Conservation (phyloP, 2,797 vertebrate species). For the Sphenodon punctatus region DNA sequence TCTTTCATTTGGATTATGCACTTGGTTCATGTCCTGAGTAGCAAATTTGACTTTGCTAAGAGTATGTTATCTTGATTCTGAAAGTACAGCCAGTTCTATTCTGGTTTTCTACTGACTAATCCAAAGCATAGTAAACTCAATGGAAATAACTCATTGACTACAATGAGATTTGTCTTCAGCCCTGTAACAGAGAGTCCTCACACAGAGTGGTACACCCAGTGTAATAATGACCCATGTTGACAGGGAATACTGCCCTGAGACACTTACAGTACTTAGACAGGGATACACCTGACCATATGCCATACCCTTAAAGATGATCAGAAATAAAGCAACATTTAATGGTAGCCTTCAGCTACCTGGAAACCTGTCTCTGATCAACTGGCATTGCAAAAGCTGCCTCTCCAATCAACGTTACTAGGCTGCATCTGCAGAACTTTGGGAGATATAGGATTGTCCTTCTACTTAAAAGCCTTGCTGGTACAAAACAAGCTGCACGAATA, state of each 20-base stretch:
- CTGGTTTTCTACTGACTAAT: no score
- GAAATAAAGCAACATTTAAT: background rate
- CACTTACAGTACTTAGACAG: background rate
- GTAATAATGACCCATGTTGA: constrained; percentile 11
- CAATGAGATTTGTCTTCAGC: no score
- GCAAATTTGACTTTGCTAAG: background rate
- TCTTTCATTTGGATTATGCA: background rate
- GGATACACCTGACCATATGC: background rate
- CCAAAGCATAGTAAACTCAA: no score
- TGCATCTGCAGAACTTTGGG: background rate
- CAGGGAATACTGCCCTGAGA: constrained; percentile 51
- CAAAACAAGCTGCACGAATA: background rate
- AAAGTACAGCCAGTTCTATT: no score
- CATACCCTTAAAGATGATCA: background rate
- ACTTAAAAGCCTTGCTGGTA: rapidly evolving
- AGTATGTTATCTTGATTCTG: rapidly evolving
- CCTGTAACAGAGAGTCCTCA: no score
- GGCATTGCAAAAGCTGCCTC: background rate
- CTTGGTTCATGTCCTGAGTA: background rate
- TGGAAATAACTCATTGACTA: no score
- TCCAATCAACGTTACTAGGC: no score
- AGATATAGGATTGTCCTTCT: background rate
- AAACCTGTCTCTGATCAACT: background rate
- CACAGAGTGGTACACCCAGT: no score
- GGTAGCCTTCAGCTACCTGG: background rate